Evolutionary conservation across 2,113 vertebrate genomes (phyloP).

Genomic region (Labeo rohita): DNA sequence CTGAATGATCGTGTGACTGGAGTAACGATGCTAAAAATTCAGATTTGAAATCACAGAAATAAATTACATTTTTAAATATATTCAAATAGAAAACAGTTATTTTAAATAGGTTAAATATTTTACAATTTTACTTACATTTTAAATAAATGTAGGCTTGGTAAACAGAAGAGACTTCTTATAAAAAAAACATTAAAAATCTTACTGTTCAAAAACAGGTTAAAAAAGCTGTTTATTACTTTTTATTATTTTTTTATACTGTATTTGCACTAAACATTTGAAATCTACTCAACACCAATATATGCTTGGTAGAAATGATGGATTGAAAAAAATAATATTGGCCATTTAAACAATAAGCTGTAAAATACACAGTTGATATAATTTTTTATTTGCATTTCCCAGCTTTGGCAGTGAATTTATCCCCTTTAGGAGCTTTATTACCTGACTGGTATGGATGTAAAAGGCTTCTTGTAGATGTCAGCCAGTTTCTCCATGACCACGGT

Average conservation of each 20-base stretch:
- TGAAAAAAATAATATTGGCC: neutral
- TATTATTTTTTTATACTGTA: neutral
- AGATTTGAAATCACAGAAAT: too few species aligned
- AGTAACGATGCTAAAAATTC: too few species aligned
- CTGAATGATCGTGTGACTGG: too few species aligned
- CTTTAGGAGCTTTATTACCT: constrained; percentile 75
- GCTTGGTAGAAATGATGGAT: neutral
- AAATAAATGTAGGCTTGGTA: too few species aligned
- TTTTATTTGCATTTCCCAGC: neutral
- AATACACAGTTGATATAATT: neutral
- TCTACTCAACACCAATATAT: neutral
- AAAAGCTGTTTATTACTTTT: too few species aligned
- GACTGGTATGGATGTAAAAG: constrained; percentile 95
- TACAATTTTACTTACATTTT: too few species aligned
- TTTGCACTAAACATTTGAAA: neutral
- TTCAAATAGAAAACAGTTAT: too few species aligned
- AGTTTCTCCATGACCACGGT: constrained; percentile 92
- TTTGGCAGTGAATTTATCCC: neutral
- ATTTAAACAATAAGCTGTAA: neutral
- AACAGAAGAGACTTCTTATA: too few species aligned
- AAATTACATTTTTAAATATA: too few species aligned
- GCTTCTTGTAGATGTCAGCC: constrained; percentile 94
- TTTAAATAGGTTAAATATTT: too few species aligned
- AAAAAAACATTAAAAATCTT: too few species aligned
- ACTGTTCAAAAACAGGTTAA: too few species aligned